These are phyloP conservation scores for Arenaria interpres DNA, from an alignment of 2,113 vertebrate genomes.

Conservation along the genomic window DNA sequence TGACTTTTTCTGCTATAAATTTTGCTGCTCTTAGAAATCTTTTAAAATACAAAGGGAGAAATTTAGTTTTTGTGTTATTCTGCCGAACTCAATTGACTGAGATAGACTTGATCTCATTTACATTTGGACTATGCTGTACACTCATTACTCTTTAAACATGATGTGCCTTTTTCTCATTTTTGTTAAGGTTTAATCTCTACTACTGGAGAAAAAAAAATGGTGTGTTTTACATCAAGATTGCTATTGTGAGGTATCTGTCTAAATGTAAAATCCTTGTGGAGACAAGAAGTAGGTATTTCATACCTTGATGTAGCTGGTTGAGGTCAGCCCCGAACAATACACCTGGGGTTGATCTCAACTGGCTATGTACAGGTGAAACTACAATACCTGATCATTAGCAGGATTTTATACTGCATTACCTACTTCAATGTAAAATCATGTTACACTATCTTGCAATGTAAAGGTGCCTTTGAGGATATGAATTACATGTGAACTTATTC, in stretches of 20 bases:
- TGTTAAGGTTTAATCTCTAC: neutral
- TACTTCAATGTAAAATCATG: neutral
- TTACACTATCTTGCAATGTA: neutral
- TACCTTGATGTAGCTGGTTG: neutral
- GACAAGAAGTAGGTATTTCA: neutral
- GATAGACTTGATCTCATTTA: neutral
- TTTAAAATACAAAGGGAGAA: neutral
- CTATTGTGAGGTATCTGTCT: neutral
- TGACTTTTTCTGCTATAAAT: constrained; percentile 15
- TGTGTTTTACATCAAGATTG: neutral
- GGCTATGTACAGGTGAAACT: neutral
- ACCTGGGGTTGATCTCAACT: neutral
- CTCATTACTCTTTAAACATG: constrained; percentile 39
- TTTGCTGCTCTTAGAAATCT: neutral
- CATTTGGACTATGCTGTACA: neutral
- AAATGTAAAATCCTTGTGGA: constrained; percentile 3
- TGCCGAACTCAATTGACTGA: neutral
- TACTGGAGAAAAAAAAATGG: neutral
- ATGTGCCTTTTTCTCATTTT: constrained; percentile 42
- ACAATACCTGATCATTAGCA: constrained; percentile 1
- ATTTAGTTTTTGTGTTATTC: neutral
- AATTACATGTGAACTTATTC: neutral
- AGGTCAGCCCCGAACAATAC: neutral
- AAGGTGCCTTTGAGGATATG: constrained; percentile 6
- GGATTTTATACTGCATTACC: neutral